Evolutionary conservation across 2,888 invertebrate species (phyloP), one percentile per base, ranked within the genome.

Genomic region (Sclerodermus sp.): DNA sequence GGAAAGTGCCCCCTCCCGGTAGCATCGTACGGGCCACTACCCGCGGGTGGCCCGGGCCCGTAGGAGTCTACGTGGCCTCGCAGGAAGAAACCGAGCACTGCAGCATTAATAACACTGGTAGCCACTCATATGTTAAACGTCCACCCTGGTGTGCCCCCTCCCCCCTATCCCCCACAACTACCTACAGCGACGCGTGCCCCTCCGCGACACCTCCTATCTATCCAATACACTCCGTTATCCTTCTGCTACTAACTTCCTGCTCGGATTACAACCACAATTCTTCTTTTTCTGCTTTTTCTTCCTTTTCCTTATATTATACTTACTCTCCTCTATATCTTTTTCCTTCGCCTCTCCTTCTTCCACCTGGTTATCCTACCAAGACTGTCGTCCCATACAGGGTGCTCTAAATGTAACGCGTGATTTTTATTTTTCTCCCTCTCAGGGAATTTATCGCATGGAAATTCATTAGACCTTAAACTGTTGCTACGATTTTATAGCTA

Each of bases 51-150:
- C 69, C 68, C 59, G 55, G 50, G 55, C 51, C 53, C 38, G 46
- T 42, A 17, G 38, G 38, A 53, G 57, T 60, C 64, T 64, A 64
- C 65, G 61, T 62, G 62, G 55, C 60, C 47, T 57, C 66, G 57
- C 62, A 46, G 50, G 51, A 59, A 66, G 69, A 71, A 71, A 72
- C 70, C 66, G 69, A 68, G 70, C 68, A 72, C 71, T 34, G 60
- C 57, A 63, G 74, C 74, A 77, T 77, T 77, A 77, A 77, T 77
- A 77, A 77, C 73, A 74, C 76, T 74, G 74, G 76, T 76, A 77
- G 76, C 76, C 64, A 70, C 68, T 75, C 74, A 76, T 77, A 76
- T 77, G 76, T 77, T 77, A 77, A 75, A 77, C 73, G 77, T 77
- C 77, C 70, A 71, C 73, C 73, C 74, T 63, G 69, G 61, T 66